phyloP scores from a whole-genome alignment of 1,140 invertebrate species.

The Pemphigus obesinymphae region DNA sequence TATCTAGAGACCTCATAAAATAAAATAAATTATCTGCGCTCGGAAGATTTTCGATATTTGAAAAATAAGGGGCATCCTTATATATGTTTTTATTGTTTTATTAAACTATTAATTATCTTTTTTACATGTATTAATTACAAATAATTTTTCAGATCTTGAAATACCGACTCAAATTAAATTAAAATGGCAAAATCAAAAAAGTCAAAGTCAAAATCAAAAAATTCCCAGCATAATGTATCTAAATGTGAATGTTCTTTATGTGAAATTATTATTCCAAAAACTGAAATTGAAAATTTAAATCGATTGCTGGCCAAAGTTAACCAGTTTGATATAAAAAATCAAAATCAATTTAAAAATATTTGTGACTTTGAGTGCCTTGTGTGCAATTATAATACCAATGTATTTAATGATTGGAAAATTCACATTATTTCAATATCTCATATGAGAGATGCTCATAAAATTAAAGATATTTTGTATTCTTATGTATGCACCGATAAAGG shows the following conservation, averaged over 20 bases:
- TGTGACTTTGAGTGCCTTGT: neutral
- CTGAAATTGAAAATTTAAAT: neutral
- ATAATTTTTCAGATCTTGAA: too few relatives aligned
- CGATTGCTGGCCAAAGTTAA: neutral
- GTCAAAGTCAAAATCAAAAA: too few relatives aligned
- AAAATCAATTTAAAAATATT: neutral
- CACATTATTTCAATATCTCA: conserved; percentile 15
- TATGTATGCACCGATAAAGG: neutral
- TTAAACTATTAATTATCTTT: too few relatives aligned
- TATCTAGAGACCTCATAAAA: too few relatives aligned
- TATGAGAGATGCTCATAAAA: neutral
- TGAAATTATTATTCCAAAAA: neutral
- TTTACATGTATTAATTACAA: too few relatives aligned
- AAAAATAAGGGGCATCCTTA: too few relatives aligned
- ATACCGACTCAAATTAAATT: too few relatives aligned
- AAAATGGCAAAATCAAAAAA: too few relatives aligned
- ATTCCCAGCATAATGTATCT: too few relatives aligned
- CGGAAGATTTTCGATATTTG: too few relatives aligned
- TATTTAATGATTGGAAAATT: neutral
- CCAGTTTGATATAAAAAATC: neutral
- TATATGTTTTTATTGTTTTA: too few relatives aligned
- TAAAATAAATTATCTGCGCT: too few relatives aligned
- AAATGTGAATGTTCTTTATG: neutral
- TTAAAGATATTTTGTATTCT: neutral
- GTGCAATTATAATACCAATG: neutral